phyloP scores from a whole-genome alignment of 2,113 vertebrate genomes.

The Otolemur garnettii region DNA sequence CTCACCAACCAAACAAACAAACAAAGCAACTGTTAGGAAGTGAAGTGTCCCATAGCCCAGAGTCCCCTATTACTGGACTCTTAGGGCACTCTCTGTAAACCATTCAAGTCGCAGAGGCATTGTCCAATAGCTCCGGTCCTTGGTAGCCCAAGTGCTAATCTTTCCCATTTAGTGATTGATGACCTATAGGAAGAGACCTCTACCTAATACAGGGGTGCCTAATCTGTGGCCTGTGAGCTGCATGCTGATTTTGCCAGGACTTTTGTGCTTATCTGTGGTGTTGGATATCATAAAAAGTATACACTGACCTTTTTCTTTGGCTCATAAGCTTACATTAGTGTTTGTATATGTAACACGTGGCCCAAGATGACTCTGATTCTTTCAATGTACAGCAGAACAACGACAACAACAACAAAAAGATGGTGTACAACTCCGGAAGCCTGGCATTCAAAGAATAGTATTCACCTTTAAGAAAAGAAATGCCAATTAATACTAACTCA shows the following conservation, averaged over 20 bases:
- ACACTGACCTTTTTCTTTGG: no score
- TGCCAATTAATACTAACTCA: conserved; percentile 18
- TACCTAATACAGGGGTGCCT: not conserved
- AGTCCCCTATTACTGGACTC: not conserved
- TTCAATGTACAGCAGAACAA: no score
- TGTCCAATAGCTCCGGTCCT: not conserved
- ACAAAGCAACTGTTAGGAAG: not conserved
- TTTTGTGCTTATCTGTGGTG: no score
- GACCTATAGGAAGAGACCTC: conserved; percentile 15
- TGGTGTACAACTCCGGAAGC: not conserved
- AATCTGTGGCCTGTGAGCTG: no score
- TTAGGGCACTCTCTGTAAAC: conserved; percentile 27
- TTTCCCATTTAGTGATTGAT: not conserved
- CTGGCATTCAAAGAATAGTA: conserved; percentile 43
- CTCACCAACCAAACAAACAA: conserved; percentile 11
- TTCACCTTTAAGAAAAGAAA: conserved; percentile 49
- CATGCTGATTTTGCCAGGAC: no score
- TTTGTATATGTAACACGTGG: no score
- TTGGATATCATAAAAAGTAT: no score
- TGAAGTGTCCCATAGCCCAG: not conserved
- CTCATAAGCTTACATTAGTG: no score
- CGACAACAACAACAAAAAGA: no score
- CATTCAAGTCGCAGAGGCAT: not conserved
- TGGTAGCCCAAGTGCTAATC: conserved; percentile 18
- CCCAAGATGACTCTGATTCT: no score